A percentile compares a stretch with the other conserved stretches of the same genome.
These are phyloP conservation scores for Coleophora flavipennella DNA, from an alignment of 2,888 invertebrate genomes.

Conservation along the genomic window DNA sequence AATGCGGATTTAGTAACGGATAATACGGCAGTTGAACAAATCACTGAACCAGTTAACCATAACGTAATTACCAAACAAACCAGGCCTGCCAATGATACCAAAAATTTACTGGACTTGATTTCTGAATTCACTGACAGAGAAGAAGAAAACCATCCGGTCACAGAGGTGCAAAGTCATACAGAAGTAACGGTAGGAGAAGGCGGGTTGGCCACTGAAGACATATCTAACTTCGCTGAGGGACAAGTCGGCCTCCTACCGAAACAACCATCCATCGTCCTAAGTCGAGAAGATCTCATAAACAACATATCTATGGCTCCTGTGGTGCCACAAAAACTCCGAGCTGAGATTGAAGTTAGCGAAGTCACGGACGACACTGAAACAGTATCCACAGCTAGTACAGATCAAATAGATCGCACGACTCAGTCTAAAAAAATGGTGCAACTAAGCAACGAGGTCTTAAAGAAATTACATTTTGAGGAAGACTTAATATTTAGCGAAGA, in stretches of 20 bases:
- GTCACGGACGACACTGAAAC: conserved; percentile 24
- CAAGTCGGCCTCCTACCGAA: conserved; percentile 28
- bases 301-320: conserved; percentile 51
- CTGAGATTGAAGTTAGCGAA: conserved; percentile 30
- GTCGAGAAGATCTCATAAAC: conserved; percentile 39
- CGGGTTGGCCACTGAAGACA: background rate
- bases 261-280: conserved; percentile 35
- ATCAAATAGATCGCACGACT: background rate
- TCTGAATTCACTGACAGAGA: conserved; percentile 39
- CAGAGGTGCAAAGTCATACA: conserved; percentile 12
- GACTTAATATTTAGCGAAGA: conserved; percentile 36
- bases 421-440: conserved; percentile 18
- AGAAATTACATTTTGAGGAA: conserved; percentile 48
- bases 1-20: conserved; percentile 16
- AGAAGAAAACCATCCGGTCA: conserved; percentile 9
- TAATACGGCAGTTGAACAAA: conserved; percentile 17
- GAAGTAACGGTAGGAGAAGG: background rate
- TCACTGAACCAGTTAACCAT: no score
- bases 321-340: conserved; percentile 32
- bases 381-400: background rate
- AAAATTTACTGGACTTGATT: conserved; percentile 44
- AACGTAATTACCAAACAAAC: no score
- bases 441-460: conserved; percentile 44
- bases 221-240: conserved; percentile 10
- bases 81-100: conserved; percentile 25